Evolutionary conservation across 2,888 invertebrate species (phyloP).

Genomic region (Meta bourneti): DNA sequence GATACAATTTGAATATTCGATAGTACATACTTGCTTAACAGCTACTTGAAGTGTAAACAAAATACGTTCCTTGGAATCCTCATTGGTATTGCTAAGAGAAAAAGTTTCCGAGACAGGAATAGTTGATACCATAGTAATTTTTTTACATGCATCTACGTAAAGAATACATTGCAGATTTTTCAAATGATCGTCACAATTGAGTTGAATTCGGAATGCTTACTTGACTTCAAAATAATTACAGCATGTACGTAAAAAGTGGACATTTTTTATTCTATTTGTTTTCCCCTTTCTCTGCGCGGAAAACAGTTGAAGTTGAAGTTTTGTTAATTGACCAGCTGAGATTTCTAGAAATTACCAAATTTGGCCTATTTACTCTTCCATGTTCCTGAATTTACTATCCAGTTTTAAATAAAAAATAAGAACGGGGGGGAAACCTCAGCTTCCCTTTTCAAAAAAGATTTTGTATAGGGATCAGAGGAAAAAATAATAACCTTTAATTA

Average conservation of each 20-base stretch:
- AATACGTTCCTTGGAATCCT: constrained; percentile 71
- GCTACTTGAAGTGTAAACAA: constrained; percentile 72
- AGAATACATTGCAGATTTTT: background rate
- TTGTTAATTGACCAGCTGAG: background rate
- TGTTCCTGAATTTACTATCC: too few species aligned
- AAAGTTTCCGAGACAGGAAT: constrained; percentile 57
- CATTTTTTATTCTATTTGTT: background rate
- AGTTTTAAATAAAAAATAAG: too few species aligned
- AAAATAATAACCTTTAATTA: too few species aligned
- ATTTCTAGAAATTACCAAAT: background rate
- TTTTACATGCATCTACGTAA: constrained; percentile 16
- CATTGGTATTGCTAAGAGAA: constrained; percentile 54
- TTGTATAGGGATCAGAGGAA: too few species aligned
- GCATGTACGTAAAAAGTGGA: background rate
- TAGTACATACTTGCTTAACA: constrained; percentile 65
- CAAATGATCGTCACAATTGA: background rate
- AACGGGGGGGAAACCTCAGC: too few species aligned
- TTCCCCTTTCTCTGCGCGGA: background rate
- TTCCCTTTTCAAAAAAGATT: too few species aligned
- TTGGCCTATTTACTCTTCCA: too few species aligned
- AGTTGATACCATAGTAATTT: constrained; percentile 69
- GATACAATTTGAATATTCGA: too few species aligned
- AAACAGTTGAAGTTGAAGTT: background rate
- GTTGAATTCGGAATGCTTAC: background rate
- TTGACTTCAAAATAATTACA: background rate